phyloP scores from a whole-genome alignment of 2,113 vertebrate genomes.

The mouse (Mus musculus) region DNA sequence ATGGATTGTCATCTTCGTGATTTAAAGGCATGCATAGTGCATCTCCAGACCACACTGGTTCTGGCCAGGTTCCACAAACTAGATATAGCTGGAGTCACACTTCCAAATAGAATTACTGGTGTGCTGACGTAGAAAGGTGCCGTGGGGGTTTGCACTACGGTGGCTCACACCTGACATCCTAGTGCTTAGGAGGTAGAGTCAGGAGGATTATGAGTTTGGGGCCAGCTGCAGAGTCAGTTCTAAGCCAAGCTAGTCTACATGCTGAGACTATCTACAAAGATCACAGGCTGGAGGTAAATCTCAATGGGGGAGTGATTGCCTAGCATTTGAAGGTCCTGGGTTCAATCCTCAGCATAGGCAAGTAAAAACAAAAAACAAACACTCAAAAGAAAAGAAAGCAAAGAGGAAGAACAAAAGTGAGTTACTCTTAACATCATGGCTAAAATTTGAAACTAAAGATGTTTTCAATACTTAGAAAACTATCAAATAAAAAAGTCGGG shows the following conservation, averaged over 20 bases:
- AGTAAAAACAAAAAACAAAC: not conserved
- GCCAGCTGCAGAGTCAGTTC: not conserved
- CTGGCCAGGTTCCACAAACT: not conserved
- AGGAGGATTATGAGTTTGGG: not conserved
- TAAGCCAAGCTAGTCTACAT: not conserved
- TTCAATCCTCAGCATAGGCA: not conserved
- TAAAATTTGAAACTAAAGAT: not conserved
- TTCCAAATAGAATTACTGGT: not conserved
- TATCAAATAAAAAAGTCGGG: conserved; percentile 7
- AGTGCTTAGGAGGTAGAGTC: not conserved
- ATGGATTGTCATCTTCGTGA: not conserved
- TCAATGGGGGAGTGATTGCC: not conserved
- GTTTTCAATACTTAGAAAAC: conserved; percentile 50
- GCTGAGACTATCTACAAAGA: not conserved
- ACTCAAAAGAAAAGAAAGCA: too few species aligned
- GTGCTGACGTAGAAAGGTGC: not conserved
- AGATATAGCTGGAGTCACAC: not conserved
- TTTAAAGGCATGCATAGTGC: not conserved
- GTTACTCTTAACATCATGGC: not conserved
- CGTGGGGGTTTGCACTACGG: not conserved
- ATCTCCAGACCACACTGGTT: not conserved
- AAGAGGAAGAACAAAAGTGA: not conserved
- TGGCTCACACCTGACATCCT: not conserved
- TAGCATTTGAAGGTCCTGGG: not conserved
- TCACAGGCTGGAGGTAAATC: not conserved